A percentile compares a stretch with the other conserved stretches of the same genome.
Conservation (phyloP, 2,113 vertebrate genomes). For the Pandion haliaetus region DNA sequence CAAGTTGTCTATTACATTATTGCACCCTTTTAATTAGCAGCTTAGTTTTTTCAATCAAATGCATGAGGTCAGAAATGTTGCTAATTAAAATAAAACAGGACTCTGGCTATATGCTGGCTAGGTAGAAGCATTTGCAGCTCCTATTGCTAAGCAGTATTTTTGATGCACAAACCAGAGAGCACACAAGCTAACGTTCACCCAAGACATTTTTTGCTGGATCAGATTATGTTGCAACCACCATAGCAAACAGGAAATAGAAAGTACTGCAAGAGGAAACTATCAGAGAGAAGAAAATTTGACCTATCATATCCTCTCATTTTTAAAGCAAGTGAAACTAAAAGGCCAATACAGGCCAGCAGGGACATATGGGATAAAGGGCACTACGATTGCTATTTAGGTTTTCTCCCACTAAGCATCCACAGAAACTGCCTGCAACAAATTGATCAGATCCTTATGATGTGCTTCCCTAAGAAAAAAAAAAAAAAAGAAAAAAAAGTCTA, state of each 20-base stretch:
- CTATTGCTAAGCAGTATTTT: background rate
- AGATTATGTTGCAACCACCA: background rate
- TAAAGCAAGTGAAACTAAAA: background rate
- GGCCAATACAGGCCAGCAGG: background rate
- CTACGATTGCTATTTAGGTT: background rate
- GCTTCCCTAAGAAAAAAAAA: background rate
- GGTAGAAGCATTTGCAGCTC: background rate
- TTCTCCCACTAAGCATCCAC: background rate
- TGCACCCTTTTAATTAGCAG: constrained; percentile 56
- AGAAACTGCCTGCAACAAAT: background rate
- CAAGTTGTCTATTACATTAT: constrained; percentile 6
- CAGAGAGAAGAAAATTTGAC: constrained; percentile 2
- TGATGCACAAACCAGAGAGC: background rate
- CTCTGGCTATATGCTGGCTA: background rate
- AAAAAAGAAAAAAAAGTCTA: background rate
- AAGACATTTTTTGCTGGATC: background rate
- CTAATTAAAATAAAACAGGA: constrained; percentile 49
- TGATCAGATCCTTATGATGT: background rate
- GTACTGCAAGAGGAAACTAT: background rate
- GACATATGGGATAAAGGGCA: background rate
- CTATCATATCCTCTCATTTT: background rate
- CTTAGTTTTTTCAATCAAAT: constrained; percentile 40
- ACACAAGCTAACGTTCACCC: background rate
- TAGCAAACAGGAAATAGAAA: background rate
- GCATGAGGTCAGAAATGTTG: background rate